Evolutionary conservation across 1,140 invertebrate genomes (phyloP), one percentile per base, ranked within the genome.

Genomic region (Apis dorsata): DNA sequence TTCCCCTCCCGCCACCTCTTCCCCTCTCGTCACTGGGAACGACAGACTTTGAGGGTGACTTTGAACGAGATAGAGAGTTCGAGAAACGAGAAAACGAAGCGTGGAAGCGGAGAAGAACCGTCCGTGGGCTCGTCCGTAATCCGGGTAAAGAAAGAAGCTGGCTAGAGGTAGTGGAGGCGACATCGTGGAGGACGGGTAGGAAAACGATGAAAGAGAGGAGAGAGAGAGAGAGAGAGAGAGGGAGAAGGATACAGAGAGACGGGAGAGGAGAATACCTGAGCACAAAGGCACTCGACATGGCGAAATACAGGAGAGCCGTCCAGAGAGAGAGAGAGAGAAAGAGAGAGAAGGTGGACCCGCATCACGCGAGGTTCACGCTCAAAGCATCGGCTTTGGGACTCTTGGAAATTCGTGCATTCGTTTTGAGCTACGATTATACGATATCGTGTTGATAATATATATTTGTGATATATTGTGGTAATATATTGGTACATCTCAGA

Each of bases 41-140:
- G 80, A 78, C 83, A 71, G 79, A 85, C 66, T 87, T 87, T 60
- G 76, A 85, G 83, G 83, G 79, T 85, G 76, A 85, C 86, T 87
- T 78, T 71, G 74, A 49, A 34, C 79, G 70, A 19, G 72, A 81
- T 59, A 53, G 65, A 15, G 49, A 13, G 34, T 63, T 17, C 15
- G 21, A 34, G 49, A 70, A 63, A 53, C 17, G 59, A 21, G 19
- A 57, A 49, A 59, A 73, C n/a, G 24, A 55, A 28, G 34, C 24
- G 60, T 8, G 24, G 17, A 17, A 34, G 34, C 53, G 24, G 17
- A 75, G 34, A 59, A n/a, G 62, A 62, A 74, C 2, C 24, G 49
- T 21, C 53, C 11, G 17, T 17, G 13, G 62, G n/a, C 13, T n/a
- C n/a, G 62, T 13, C 13, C 49, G 66, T 82, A 82, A 82, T 84